Base-by-base conservation (phyloP, 1,140 invertebrate genomes). In the Gonioctena quinquepunctata region DNA sequence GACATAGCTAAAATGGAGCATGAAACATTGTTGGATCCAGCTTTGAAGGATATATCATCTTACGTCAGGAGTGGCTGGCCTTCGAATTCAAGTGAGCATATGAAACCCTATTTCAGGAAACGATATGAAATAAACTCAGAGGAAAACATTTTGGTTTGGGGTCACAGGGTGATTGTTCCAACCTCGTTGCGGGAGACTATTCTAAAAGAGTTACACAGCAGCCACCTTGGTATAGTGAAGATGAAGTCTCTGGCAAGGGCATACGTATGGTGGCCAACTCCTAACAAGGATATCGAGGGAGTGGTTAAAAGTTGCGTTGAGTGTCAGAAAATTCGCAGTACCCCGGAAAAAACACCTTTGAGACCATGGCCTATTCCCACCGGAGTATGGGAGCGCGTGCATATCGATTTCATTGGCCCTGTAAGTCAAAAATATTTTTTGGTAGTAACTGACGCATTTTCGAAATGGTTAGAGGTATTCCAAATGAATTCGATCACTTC, bases 351-450 rank as follows among this genome's bases (percentile, higher is more conserved):
- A 62, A 42, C 23, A 26, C 33, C 57, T 28, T 22, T 42, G 19
- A 26, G 49, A 18, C 25, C 25, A 22, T 68, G 68, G 52, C 22
- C 48, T 52, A 22, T 72, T 48, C 75, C 85, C 0, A 79, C 66
- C 42, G 74, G 63, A 22, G 80, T 80, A 5, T 87, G 82, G 82
- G 71, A 82, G 59, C 61, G 85, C 21, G 52, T 86, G 0, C 86
- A 87, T 65, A 77, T 85, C 2, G 86, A 87, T 60, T 85, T 81
- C 73, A 79, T 77, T 7, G 83, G 83, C 13, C 82, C 83, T 4
- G 78, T 85, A 16, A 66, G 75, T 11, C 79, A 75, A 6, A 75
- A 66, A 18, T 76, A 79, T 67, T 80, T 83, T 49, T 68, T 87
- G 0, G 72, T 87, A 0, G 59, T 88, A 1, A 80, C 86, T 0